These are phyloP conservation scores for Pseudonaja textilis DNA, from an alignment of 2,113 vertebrate species.

Conservation along the genomic window DNA sequence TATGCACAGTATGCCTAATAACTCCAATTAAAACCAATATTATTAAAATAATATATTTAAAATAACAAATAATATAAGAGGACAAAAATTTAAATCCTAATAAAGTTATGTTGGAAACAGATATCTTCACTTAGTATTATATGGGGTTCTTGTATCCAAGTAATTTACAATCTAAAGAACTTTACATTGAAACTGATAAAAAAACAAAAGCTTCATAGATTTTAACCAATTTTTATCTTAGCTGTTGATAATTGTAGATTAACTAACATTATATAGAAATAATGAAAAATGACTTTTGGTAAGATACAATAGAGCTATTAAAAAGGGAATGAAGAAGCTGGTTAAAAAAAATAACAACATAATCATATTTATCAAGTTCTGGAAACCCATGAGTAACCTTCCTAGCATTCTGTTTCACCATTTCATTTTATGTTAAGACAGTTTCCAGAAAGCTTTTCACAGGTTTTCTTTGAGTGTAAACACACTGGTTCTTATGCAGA, in stretches of 20 bases:
- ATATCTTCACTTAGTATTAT: background rate
- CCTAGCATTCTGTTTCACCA: background rate
- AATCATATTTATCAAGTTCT: constrained; percentile 35
- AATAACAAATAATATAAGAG: background rate
- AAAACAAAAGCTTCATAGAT: background rate
- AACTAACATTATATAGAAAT: background rate
- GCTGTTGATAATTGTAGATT: background rate
- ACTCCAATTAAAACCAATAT: background rate
- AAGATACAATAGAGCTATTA: background rate
- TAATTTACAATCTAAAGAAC: background rate
- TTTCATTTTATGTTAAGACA: background rate
- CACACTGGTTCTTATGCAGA: constrained; percentile 29
- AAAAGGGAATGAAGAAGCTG: background rate
- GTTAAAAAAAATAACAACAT: constrained; percentile 26
- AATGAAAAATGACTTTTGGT: background rate
- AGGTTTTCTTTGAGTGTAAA: constrained; percentile 51
- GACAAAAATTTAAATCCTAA: background rate
- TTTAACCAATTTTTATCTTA: background rate
- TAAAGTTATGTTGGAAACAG: background rate
- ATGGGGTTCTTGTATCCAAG: background rate
- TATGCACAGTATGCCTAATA: background rate
- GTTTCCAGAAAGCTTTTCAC: constrained; percentile 41
- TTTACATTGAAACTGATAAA: background rate
- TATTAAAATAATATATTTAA: background rate
- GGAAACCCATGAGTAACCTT: constrained; percentile 42